A percentile compares a stretch with the other conserved stretches of the same genome.
Evolutionary conservation across 2,797 vertebrate genomes (phyloP).

Genomic region (Ctenopoma kingsleyae): DNA sequence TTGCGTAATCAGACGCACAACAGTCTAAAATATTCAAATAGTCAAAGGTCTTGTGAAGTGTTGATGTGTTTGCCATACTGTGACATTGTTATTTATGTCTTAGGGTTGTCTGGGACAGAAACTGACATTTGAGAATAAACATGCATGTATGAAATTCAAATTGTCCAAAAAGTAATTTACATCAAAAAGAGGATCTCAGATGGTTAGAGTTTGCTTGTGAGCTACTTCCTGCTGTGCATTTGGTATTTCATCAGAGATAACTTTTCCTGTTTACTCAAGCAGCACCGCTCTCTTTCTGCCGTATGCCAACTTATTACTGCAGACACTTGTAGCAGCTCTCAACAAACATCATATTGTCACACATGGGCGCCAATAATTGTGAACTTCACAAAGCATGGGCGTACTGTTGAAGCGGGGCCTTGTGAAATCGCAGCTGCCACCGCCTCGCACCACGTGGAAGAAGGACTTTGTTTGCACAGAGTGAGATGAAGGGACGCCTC

Average conservation of each 20-base stretch:
- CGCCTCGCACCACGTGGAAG: constrained; percentile 77
- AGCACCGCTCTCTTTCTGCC: constrained; percentile 58
- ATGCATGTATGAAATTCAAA: constrained; percentile 50
- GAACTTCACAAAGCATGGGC: constrained; percentile 78
- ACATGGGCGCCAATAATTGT: constrained; percentile 84
- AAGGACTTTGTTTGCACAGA: constrained; percentile 77
- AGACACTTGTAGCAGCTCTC: constrained; percentile 82
- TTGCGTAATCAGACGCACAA: constrained; percentile 2
- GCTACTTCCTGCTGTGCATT: constrained; percentile 66
- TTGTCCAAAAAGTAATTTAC: constrained; percentile 51
- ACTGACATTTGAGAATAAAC: constrained; percentile 30
- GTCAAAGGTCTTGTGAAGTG: constrained; percentile 19
- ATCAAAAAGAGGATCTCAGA: constrained; percentile 60
- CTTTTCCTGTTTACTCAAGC: constrained; percentile 76
- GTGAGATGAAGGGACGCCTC: constrained; percentile 75
- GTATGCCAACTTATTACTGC: constrained; percentile 79
- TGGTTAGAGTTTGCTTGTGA: constrained; percentile 49
- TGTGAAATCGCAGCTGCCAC: constrained; percentile 63
- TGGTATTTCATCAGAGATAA: constrained; percentile 73
- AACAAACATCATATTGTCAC: constrained; percentile 85
- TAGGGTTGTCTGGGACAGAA: constrained; percentile 10
- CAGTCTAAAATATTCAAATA: constrained; percentile 22
- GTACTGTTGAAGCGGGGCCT: constrained; percentile 67
- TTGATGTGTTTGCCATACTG: constrained; percentile 4
- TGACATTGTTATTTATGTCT: constrained; percentile 23